A percentile compares a stretch with the other conserved stretches of the same genome.
These are phyloP conservation scores for Neria commutata DNA, from an alignment of 2,888 invertebrate genomes.

Conservation along the genomic window DNA sequence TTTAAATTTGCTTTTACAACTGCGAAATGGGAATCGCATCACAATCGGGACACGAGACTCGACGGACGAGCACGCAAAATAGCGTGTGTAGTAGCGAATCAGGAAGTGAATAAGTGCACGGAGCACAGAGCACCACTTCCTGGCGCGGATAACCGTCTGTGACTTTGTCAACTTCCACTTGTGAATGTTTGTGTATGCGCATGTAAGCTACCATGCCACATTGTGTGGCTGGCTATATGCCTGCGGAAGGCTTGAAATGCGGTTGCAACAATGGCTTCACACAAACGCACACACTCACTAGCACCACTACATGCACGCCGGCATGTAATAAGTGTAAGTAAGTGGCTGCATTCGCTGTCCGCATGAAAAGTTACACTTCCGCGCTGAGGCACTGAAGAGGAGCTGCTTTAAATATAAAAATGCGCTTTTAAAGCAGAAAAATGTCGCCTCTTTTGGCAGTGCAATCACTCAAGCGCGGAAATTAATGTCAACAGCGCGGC, in stretches of 20 bases:
- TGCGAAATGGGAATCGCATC: too few relatives aligned
- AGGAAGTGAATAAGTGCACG: conserved; percentile 1
- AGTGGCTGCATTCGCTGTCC: not conserved
- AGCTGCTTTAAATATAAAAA: too few relatives aligned
- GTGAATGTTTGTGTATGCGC: too few relatives aligned
- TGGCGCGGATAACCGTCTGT: not conserved
- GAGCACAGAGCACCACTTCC: not conserved
- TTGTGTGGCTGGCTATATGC: too few relatives aligned
- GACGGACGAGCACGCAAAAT: not conserved
- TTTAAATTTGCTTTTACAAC: too few relatives aligned
- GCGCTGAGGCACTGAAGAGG: not conserved
- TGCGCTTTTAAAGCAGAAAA: too few relatives aligned
- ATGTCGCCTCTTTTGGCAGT: too few relatives aligned
- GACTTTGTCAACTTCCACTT: too few relatives aligned
- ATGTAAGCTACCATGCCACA: too few relatives aligned
- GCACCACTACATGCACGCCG: not conserved
- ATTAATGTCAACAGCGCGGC: not conserved
- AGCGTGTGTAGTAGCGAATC: conserved; percentile 1
- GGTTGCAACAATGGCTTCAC: not conserved
- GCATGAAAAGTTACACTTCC: not conserved
- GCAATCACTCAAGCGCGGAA: not conserved
- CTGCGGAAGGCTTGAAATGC: too few relatives aligned
- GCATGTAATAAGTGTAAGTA: not conserved
- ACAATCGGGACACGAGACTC: too few relatives aligned
- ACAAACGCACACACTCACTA: not conserved